Evolutionary conservation across 2,113 vertebrate species (phyloP).

Genomic region (Podocnemis expansa): DNA sequence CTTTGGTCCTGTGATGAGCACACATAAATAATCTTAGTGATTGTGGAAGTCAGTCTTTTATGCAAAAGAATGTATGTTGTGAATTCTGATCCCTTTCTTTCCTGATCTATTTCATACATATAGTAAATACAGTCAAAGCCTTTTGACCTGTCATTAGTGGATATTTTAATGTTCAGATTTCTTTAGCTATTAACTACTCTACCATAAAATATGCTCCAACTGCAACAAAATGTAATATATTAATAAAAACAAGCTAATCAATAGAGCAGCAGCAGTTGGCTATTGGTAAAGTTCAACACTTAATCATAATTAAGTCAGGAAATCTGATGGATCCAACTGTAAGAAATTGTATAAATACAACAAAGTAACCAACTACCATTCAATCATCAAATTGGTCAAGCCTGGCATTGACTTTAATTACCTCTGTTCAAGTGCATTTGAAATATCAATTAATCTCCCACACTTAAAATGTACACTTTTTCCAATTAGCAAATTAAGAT

Average conservation of each 20-base stretch:
- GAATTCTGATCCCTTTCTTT: not conserved
- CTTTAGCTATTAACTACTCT: constrained; percentile 3
- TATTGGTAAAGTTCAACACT: constrained; percentile 62
- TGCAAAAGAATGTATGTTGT: not conserved
- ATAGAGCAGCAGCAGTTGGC: constrained; percentile 38
- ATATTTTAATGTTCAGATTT: not conserved
- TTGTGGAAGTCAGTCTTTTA: not conserved
- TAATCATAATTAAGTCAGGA: constrained; percentile 55
- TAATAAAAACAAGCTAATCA: constrained; percentile 63
- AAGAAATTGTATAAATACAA: constrained; percentile 61
- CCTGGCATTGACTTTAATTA: constrained; percentile 20
- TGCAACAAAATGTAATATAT: constrained; percentile 40
- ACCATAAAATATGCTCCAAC: not conserved
- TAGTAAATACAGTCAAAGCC: not conserved
- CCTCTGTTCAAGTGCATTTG: constrained; percentile 62
- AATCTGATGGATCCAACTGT: constrained; percentile 29
- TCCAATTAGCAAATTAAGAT: constrained; percentile 72
- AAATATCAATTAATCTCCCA: constrained; percentile 68
- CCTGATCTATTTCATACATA: not conserved
- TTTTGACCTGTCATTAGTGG: not conserved
- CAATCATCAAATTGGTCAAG: constrained; percentile 6
- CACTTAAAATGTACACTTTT: constrained; percentile 62
- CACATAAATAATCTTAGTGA: not conserved
- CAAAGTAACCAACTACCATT: constrained; percentile 20
- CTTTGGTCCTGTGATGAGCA: not conserved